Conservation (phyloP, 2,888 invertebrate species). For the Ormyrus labotus region DNA sequence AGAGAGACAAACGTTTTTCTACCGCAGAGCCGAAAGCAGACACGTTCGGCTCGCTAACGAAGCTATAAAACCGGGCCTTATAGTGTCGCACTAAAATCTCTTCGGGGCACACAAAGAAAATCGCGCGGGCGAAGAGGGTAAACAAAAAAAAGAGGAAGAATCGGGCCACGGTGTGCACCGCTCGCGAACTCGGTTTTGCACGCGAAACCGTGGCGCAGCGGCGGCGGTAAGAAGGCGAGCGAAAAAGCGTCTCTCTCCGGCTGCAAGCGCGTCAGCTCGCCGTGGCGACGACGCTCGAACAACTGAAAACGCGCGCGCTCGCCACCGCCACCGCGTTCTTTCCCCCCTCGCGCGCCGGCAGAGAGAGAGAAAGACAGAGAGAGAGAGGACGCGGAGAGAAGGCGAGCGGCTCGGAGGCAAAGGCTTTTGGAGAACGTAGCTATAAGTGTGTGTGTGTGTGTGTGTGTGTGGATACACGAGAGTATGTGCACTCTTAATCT, state of each 20-base stretch:
- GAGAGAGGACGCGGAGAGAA: neutral
- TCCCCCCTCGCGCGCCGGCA: neutral
- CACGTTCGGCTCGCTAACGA: neutral
- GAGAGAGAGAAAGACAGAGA: slow-evolving; percentile 3
- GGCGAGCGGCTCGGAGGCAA: neutral
- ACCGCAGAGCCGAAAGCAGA: neutral
- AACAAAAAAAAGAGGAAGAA: neutral
- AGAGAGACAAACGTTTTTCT: neutral
- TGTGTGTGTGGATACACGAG: no score
- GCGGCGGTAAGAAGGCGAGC: neutral
- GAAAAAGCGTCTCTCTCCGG: neutral
- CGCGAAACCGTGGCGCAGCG: no score
- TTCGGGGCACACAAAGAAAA: neutral
- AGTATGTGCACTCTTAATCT: slow-evolving; percentile 49
- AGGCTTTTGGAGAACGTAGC: slow-evolving; percentile 20
- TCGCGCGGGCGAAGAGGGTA: neutral
- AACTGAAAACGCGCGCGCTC: slow-evolving; percentile 53
- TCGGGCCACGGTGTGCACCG: no score
- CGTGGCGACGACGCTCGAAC: slow-evolving; percentile 55
- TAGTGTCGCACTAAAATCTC: neutral
- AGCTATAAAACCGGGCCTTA: neutral
- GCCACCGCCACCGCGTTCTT: slow-evolving; percentile 24
- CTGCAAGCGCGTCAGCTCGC: slow-evolving; percentile 41
- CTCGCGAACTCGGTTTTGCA: no score
- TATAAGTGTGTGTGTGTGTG: neutral